A percentile compares a stretch with the other conserved stretches of the same genome.
phyloP scores from a whole-genome alignment of 2,113 vertebrate genomes.

The Gnathonemus longibarbis region DNA sequence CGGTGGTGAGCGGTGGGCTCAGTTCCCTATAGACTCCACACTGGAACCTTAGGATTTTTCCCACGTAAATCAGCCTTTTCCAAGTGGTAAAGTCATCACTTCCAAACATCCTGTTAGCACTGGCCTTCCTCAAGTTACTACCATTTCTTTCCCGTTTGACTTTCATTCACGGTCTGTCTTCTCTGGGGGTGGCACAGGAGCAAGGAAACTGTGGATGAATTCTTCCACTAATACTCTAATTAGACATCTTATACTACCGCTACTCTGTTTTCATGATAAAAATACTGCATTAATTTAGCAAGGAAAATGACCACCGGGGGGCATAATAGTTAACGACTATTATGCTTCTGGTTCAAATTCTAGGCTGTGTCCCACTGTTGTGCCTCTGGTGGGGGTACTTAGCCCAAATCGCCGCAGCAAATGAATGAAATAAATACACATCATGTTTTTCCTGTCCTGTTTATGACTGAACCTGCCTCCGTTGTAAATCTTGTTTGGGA shows the following conservation, averaged over 20 bases:
- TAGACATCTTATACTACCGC: background rate
- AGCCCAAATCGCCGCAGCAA: background rate
- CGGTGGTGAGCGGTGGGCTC: constrained; percentile 47
- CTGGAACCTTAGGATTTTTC: constrained; percentile 57
- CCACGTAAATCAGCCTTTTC: constrained; percentile 68
- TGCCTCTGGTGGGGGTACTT: background rate
- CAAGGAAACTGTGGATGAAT: background rate
- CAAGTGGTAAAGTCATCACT: constrained; percentile 68
- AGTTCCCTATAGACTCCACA: constrained; percentile 64
- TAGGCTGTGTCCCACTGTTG: background rate
- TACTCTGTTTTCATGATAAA: background rate
- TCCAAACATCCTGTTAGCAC: constrained; percentile 53
- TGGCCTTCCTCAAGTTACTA: constrained; percentile 33
- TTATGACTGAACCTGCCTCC: constrained; percentile 29
- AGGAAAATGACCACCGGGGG: background rate
- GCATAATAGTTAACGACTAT: background rate
- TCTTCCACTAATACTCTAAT: background rate
- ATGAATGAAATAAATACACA: background rate
- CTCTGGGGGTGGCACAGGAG: background rate
- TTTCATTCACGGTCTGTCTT: background rate
- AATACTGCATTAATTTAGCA: background rate
- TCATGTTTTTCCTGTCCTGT: constrained; percentile 19
- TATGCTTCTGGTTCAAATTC: background rate
- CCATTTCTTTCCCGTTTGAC: too few species aligned
- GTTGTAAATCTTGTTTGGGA: constrained; percentile 53